A percentile compares a stretch with the other conserved stretches of the same genome.
phyloP scores from a whole-genome alignment of 2,113 vertebrate species.

The Crypturellus undulatus region DNA sequence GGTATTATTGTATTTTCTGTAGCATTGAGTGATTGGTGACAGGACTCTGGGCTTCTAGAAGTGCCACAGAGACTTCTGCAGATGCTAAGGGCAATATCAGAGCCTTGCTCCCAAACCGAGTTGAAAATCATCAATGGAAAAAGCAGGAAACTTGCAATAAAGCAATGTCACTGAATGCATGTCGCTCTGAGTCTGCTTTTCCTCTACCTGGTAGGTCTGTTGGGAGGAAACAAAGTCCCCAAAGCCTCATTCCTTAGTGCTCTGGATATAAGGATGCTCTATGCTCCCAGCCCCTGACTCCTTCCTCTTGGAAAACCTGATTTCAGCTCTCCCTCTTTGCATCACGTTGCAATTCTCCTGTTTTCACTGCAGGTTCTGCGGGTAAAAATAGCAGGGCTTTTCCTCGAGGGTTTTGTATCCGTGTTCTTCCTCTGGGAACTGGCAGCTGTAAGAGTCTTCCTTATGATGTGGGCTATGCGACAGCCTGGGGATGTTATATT shows the following conservation, averaged over 20 bases:
- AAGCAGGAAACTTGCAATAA: neutral
- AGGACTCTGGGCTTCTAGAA: neutral
- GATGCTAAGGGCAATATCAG: neutral
- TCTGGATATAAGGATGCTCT: accelerated
- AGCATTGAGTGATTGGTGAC: neutral
- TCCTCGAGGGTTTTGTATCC: conserved; percentile 55
- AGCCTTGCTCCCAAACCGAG: neutral
- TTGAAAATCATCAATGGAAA: neutral
- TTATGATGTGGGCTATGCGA: neutral
- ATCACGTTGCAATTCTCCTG: too few relatives aligned
- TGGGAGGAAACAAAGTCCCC: neutral
- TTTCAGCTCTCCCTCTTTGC: neutral
- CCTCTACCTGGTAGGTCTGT: neutral
- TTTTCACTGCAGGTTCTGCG: neutral
- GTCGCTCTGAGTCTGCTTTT: neutral
- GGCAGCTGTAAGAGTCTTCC: conserved; percentile 75
- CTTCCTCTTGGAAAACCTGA: neutral
- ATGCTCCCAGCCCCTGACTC: neutral
- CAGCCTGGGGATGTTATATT: neutral
- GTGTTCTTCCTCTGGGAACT: conserved; percentile 79
- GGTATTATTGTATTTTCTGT: neutral
- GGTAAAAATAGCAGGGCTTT: neutral
- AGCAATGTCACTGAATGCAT: neutral
- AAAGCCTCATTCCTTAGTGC: neutral
- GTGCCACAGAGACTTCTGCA: neutral